A percentile compares a stretch with the other conserved stretches of the same genome.
Conservation (phyloP, 2,888 invertebrate genomes). For the Malthinus flaveolus region DNA sequence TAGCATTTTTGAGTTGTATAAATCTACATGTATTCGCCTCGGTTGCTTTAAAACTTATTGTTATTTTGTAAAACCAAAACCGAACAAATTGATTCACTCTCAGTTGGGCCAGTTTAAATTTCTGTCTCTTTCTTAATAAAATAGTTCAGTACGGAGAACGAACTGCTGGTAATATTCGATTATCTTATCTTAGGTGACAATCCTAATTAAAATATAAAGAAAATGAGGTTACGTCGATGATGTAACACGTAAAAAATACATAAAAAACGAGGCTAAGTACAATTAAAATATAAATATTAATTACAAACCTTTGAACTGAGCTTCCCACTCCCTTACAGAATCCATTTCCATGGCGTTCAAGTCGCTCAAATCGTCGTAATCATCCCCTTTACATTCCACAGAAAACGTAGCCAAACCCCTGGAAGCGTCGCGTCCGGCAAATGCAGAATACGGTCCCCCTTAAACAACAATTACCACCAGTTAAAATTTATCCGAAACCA, state of each 20-base stretch:
- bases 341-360: slow-evolving; percentile 93
- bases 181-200: too few species aligned
- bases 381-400: slow-evolving; percentile 75
- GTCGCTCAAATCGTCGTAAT: slow-evolving; percentile 95
- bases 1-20: too few species aligned
- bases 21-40: too few species aligned
- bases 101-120: too few species aligned
- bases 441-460: slow-evolving; percentile 94
- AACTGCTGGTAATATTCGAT: too few species aligned
- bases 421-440: slow-evolving; percentile 95
- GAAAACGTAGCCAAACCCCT: slow-evolving; percentile 93
- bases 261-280: background rate
- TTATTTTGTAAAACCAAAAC: too few species aligned
- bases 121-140: too few species aligned
- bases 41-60: too few species aligned
- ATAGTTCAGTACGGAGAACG: too few species aligned
- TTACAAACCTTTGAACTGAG: slow-evolving; percentile 86
- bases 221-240: background rate
- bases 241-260: background rate
- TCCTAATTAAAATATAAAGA: too few species aligned
- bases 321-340: slow-evolving; percentile 94
- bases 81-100: too few species aligned
- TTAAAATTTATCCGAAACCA: too few species aligned
- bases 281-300: background rate
- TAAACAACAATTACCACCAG: slow-evolving; percentile 26